Conservation (phyloP, 2,797 vertebrate genomes). For the Falco rusticolus region DNA sequence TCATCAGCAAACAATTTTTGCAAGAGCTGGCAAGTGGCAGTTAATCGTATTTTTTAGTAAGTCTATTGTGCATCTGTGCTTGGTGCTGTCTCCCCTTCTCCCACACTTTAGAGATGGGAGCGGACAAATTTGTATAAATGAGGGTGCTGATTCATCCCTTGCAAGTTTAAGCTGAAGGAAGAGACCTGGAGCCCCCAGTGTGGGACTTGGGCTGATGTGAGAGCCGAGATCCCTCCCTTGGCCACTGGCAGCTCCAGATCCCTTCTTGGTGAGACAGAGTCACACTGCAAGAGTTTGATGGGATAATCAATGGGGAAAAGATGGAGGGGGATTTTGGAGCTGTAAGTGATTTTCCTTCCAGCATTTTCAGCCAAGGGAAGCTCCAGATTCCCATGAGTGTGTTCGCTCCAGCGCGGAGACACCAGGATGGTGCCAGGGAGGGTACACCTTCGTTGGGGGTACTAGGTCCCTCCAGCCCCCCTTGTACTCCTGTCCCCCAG, state of each 20-base stretch:
- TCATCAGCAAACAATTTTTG: background rate
- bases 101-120: background rate
- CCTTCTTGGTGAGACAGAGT: background rate
- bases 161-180: background rate
- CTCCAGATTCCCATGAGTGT: background rate
- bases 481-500: background rate
- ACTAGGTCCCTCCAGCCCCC: background rate
- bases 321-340: background rate
- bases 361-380: background rate
- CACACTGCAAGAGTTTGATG: background rate
- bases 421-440: background rate
- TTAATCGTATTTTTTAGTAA: background rate
- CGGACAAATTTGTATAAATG: background rate
- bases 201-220: background rate
- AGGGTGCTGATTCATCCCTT: background rate
- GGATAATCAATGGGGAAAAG: background rate
- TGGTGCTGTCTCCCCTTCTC: background rate
- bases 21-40: background rate
- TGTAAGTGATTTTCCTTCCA: background rate
- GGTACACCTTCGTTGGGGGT: accelerated
- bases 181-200: background rate
- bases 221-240: background rate
- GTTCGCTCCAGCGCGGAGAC: background rate
- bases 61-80: background rate
- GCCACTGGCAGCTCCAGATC: background rate